A percentile compares a stretch with the other conserved stretches of the same genome.
These are phyloP conservation scores for Biston betularia DNA, from an alignment of 2,888 invertebrate species.

Conservation along the genomic window DNA sequence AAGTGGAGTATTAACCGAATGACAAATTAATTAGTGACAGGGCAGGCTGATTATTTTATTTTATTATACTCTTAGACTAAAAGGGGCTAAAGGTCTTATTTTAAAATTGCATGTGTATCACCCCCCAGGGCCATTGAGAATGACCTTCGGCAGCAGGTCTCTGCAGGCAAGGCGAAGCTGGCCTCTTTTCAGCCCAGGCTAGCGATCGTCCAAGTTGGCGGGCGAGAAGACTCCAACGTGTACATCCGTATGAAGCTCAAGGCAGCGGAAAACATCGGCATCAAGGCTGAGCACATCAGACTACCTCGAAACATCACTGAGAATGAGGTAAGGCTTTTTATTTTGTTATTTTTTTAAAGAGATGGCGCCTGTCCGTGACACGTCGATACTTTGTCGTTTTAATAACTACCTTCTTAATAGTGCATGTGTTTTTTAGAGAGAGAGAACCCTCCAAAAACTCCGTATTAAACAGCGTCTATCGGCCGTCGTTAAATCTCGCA, in stretches of 20 bases:
- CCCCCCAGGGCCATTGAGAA: slow-evolving; percentile 89
- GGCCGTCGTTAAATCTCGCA: too few species aligned
- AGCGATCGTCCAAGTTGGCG: slow-evolving; percentile 98
- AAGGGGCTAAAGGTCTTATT: background rate
- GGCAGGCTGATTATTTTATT: too few species aligned
- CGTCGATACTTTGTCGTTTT: too few species aligned
- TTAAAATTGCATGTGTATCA: background rate
- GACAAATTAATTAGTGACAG: too few species aligned
- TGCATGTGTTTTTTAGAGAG: too few species aligned
- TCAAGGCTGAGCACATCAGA: slow-evolving; percentile 92
- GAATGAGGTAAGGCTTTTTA: slow-evolving; percentile 85
- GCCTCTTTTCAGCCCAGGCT: slow-evolving; percentile 91
- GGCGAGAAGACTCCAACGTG: slow-evolving; percentile 98
- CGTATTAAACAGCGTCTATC: too few species aligned
- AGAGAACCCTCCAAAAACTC: too few species aligned
- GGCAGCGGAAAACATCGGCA: slow-evolving; percentile 96
- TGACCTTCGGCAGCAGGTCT: slow-evolving; percentile 89
- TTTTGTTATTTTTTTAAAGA: background rate
- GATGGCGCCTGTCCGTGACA: too few species aligned
- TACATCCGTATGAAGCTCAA: slow-evolving; percentile 98
- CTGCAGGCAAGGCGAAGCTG: slow-evolving; percentile 81
- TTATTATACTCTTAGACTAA: too few species aligned
- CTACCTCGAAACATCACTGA: slow-evolving; percentile 94
- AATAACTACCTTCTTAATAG: too few species aligned
- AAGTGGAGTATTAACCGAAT: too few species aligned